Base-by-base conservation (phyloP, 2,888 invertebrate species). In the Aproaerema taeniolella region DNA sequence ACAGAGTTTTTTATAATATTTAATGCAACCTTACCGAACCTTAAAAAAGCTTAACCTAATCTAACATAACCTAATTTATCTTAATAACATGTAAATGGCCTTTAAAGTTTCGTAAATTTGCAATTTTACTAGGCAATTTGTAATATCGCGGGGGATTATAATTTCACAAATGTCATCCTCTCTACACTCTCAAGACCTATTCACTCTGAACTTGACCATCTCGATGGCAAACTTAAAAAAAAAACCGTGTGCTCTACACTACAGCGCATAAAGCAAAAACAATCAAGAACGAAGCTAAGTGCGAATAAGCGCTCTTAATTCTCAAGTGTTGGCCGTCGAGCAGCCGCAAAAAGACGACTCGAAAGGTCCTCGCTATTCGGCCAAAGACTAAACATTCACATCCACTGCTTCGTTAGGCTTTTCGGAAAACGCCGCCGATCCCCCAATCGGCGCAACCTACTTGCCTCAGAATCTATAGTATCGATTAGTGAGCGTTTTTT, bases 401-500 rank as follows among this genome's bases (percentile, higher is more conserved):
- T 70, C 61, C 64, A 53, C 61, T 70, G 77, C 73, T 79, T 82
- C 79, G 82, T 81, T 82, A 80, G 79, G 62, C 50, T 55, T 54
- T 57, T 62, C 67, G 58, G 73, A 77, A 80, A 75, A 67, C 62
- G 51, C 60, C 48, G 61, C 56, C 72, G 65, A 65, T 69, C 57
- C 64, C 57, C 74, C 76, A 75, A 79, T 79, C 77, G 75, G 62
- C 57, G 71, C 81, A 80, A 74, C 80, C 79, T 79, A 81, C 83
- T 83, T 85, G 82, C 80, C 67, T 80, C 78, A 75, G 76, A 85
- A 85, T 80, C 83, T 83, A 86, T 86, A 82, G 86, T 86, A 86
- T 86, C 83, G 86, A 85, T 86, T 85, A 83, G 83, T 72, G 73
- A 76, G 77, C 61, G 72, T 81, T 83, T 85, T 86, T 85, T 85